These are phyloP conservation scores for Toxotes chatareus DNA, from an alignment of 2,113 vertebrate species.

Conservation along the genomic window DNA sequence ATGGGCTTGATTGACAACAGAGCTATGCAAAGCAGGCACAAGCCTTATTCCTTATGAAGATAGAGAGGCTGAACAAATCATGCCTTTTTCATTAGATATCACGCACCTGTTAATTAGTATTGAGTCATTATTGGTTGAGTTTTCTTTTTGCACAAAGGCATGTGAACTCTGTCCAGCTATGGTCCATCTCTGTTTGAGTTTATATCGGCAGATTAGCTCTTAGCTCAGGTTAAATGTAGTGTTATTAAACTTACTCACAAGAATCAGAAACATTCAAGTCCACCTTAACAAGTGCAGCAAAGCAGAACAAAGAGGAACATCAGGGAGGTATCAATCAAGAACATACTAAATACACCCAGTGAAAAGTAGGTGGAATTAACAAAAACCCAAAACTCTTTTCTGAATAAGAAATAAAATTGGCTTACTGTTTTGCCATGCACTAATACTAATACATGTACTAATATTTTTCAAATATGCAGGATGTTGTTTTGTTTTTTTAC, in stretches of 20 bases:
- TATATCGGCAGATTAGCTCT: conserved; percentile 15
- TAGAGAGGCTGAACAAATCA: conserved; percentile 21
- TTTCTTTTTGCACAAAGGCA: conserved; percentile 26
- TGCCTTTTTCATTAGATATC: conserved; percentile 42
- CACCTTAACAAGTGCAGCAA: conserved; percentile 5
- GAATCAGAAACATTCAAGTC: background rate
- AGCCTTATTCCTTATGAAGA: conserved; percentile 34
- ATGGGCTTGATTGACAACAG: conserved; percentile 76
- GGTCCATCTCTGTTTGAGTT: conserved; percentile 8
- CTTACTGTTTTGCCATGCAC: background rate
- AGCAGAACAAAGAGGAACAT: background rate
- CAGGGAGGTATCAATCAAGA: background rate
- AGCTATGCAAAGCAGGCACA: conserved; percentile 62
- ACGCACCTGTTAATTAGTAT: conserved; percentile 50
- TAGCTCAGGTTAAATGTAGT: background rate
- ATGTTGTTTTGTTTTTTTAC: conserved; percentile 8
- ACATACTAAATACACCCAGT: background rate
- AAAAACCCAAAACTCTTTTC: background rate
- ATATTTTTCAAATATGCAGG: background rate
- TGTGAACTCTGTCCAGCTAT: background rate
- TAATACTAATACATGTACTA: background rate
- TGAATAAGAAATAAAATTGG: background rate
- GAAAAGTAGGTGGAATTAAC: background rate
- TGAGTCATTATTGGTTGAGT: conserved; percentile 48
- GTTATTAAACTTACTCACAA: conserved; percentile 11